Conservation (phyloP, 2,888 invertebrate genomes). For the Caenorhabditis sp. region DNA sequence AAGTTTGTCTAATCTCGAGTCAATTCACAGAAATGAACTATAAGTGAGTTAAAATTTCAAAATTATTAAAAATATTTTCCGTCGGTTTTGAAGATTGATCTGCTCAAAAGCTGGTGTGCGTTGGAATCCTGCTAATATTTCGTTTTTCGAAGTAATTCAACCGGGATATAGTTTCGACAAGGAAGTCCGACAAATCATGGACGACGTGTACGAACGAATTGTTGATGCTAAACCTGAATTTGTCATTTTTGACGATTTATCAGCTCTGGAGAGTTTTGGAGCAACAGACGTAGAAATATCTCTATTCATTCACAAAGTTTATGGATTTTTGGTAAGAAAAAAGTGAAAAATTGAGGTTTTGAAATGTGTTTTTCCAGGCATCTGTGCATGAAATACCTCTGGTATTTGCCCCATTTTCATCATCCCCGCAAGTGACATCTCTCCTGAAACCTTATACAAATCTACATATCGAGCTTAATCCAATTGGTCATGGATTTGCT, state of each 20-base stretch:
- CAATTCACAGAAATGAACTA: conserved; percentile 29
- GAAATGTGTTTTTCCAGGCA: not conserved
- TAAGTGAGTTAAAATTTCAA: conserved; percentile 14
- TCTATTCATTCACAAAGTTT: conserved; percentile 16
- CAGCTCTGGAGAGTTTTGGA: conserved; percentile 23
- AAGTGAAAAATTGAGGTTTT: not conserved
- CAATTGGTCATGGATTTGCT: conserved; percentile 37
- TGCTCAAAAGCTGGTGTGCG: conserved; percentile 38
- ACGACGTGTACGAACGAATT: conserved; percentile 14
- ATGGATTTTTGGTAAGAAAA: conserved; percentile 5
- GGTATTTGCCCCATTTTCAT: conserved; percentile 20
- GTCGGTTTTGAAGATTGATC: conserved; percentile 18
- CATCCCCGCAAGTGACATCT: not conserved
- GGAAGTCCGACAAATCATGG: conserved; percentile 4
- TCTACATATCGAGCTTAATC: conserved; percentile 10
- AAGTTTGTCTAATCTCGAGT: conserved; percentile 19
- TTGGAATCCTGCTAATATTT: conserved; percentile 22
- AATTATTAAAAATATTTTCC: not conserved
- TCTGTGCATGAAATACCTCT: not conserved
- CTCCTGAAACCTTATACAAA: conserved; percentile 13
- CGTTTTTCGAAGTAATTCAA: conserved; percentile 4
- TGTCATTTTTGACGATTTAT: conserved; percentile 32
- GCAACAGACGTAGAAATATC: conserved; percentile 8
- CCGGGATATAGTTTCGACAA: conserved; percentile 2
- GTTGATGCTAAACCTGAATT: not conserved